Evolutionary conservation across 2,888 invertebrate genomes (phyloP).

Genomic region (Mamestra brassicae): DNA sequence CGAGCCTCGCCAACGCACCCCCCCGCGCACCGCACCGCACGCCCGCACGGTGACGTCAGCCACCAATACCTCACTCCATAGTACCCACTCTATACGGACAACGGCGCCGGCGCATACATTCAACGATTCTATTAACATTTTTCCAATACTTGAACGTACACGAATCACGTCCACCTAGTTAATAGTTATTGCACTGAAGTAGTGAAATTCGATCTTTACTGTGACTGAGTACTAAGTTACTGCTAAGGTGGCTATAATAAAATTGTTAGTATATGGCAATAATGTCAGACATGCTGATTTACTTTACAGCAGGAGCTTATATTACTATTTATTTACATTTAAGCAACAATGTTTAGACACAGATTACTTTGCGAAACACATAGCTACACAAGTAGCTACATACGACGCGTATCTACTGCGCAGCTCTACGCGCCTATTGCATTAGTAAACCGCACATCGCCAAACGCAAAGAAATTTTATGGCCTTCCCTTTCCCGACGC

Average conservation of each 20-base stretch:
- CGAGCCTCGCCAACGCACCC: slow-evolving; percentile 60
- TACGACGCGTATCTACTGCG: slow-evolving; percentile 31
- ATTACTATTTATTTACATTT: slow-evolving; percentile 27
- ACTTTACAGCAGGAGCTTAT: slow-evolving; percentile 41
- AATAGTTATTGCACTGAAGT: slow-evolving; percentile 38
- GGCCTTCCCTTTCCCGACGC: slow-evolving; percentile 59
- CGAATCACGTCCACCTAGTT: slow-evolving; percentile 46
- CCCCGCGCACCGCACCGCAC: slow-evolving; percentile 44
- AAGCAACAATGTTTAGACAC: slow-evolving; percentile 31
- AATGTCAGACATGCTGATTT: slow-evolving; percentile 23
- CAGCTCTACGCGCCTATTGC: slow-evolving; percentile 26
- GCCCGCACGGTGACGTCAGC: slow-evolving; percentile 63
- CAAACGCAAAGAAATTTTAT: slow-evolving; percentile 63
- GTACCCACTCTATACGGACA: slow-evolving; percentile 40
- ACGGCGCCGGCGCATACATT: slow-evolving; percentile 79
- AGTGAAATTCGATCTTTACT: slow-evolving; percentile 54
- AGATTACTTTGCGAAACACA: slow-evolving; percentile 24
- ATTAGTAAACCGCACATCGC: slow-evolving; percentile 41
- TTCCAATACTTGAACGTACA: slow-evolving; percentile 52
- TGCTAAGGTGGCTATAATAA: slow-evolving; percentile 37
- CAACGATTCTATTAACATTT: slow-evolving; percentile 64
- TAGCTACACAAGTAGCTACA: not conserved
- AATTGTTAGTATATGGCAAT: slow-evolving; percentile 26
- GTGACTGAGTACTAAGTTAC: slow-evolving; percentile 26
- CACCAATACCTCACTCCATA: slow-evolving; percentile 53